Conservation (phyloP, 2,113 vertebrate species). For the Caranx melampygus region DNA sequence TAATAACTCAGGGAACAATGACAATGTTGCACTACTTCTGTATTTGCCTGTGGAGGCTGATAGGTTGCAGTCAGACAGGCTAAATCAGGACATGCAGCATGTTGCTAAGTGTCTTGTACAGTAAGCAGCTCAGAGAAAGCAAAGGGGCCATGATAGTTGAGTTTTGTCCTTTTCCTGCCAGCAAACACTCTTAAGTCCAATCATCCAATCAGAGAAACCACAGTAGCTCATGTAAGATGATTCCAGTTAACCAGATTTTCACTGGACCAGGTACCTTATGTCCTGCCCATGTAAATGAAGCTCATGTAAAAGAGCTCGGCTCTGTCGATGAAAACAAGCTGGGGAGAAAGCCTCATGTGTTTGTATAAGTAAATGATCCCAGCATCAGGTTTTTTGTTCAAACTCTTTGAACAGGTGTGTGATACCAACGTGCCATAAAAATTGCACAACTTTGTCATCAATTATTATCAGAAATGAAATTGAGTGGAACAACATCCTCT, state of each 20-base stretch:
- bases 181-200: conserved; percentile 55
- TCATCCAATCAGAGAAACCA: conserved; percentile 67
- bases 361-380: conserved; percentile 36
- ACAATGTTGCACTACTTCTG: not conserved
- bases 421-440: not conserved
- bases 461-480: conserved; percentile 10
- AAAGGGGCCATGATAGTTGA: conserved; percentile 39
- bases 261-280: conserved; percentile 30
- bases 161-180: conserved; percentile 42
- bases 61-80: conserved; percentile 6
- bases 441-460: not conserved
- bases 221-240: conserved; percentile 20
- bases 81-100: conserved; percentile 39
- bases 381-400: conserved; percentile 5
- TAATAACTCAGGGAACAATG: not conserved
- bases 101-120: conserved; percentile 48
- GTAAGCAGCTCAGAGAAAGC: conserved; percentile 64
- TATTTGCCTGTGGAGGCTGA: not conserved
- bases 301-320: conserved; percentile 39
- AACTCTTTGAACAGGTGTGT: conserved; percentile 55
- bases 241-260: conserved; percentile 33
- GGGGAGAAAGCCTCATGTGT: conserved; percentile 1
- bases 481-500: not conserved
- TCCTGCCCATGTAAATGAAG: conserved; percentile 50
- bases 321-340: not conserved